Evolutionary conservation across 2,797 vertebrate species (phyloP).

Genomic region (Thalassophryne amazonica): DNA sequence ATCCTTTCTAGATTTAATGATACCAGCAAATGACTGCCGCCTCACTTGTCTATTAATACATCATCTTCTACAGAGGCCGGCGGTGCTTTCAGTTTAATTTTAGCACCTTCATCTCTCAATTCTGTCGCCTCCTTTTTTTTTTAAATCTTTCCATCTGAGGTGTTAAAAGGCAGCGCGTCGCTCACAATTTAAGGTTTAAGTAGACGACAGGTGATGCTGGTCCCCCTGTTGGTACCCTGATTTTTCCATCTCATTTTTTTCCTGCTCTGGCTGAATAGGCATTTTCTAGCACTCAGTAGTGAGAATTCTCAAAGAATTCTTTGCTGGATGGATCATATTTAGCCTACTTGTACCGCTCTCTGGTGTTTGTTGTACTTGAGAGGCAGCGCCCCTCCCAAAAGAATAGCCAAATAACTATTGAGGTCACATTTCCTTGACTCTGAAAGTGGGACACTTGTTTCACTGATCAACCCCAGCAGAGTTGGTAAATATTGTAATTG

Average conservation of each 20-base stretch:
- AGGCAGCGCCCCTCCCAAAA: conserved; percentile 39
- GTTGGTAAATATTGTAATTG: conserved; percentile 31
- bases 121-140: conserved; percentile 50
- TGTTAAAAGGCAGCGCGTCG: conserved; percentile 41
- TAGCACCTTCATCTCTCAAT: conserved; percentile 69
- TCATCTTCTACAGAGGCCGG: conserved; percentile 46
- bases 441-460: conserved; percentile 68
- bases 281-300: neutral
- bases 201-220: conserved; percentile 37
- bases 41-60: conserved; percentile 72
- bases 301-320: conserved; percentile 2
- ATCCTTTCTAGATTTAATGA: conserved; percentile 15
- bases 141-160: conserved; percentile 53
- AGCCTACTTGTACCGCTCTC: neutral
- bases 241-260: conserved; percentile 1
- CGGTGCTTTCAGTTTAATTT: conserved; percentile 63
- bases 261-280: conserved; percentile 10
- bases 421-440: conserved; percentile 62
- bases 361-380: conserved; percentile 44
- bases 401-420: conserved; percentile 60
- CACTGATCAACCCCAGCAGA: conserved; percentile 38
- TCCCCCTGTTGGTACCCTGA: neutral
- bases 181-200: conserved; percentile 9
- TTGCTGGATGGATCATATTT: neutral
- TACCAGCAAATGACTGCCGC: conserved; percentile 50